These are phyloP conservation scores for Hedychridium roseum DNA, from an alignment of 2,888 invertebrate species.

Conservation along the genomic window DNA sequence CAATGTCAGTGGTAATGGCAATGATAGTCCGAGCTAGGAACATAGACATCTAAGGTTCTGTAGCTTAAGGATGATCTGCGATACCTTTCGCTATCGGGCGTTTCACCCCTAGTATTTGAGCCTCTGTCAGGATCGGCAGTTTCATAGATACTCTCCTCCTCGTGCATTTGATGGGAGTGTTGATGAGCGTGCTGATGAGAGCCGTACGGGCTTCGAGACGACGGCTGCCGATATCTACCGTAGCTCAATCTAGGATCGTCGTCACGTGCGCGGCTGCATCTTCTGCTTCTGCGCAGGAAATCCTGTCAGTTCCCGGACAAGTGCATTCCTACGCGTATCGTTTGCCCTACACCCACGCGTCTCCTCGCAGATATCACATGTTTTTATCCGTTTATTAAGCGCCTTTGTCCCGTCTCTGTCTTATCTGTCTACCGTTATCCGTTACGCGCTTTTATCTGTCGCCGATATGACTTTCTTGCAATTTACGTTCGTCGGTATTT, in stretches of 20 bases:
- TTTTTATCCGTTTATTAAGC: not conserved
- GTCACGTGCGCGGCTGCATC: slow-evolving; percentile 69
- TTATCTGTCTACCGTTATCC: not conserved
- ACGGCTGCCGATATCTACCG: slow-evolving; percentile 69
- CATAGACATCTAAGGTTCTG: no score
- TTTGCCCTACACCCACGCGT: not conserved
- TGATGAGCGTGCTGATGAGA: slow-evolving; percentile 68
- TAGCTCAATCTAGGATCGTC: slow-evolving; percentile 80
- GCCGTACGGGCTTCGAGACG: slow-evolving; percentile 66
- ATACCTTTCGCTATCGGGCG: slow-evolving; percentile 89
- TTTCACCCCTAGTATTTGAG: slow-evolving; percentile 78
- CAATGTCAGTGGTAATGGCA: no score
- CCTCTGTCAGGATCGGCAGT: slow-evolving; percentile 80
- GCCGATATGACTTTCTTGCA: slow-evolving; percentile 1
- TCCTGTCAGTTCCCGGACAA: slow-evolving; percentile 28
- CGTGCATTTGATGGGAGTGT: slow-evolving; percentile 68
- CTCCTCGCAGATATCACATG: not conserved
- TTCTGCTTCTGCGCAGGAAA: slow-evolving; percentile 65
- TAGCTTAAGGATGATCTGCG: no score
- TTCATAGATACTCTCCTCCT: slow-evolving; percentile 89
- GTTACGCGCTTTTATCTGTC: not conserved
- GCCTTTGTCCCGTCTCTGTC: not conserved
- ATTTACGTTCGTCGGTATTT: no score
- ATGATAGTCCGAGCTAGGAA: no score
- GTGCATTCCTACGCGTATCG: not conserved